These are phyloP conservation scores for Beaufortia kweichowensis DNA, from an alignment of 2,113 vertebrate genomes.

Conservation along the genomic window DNA sequence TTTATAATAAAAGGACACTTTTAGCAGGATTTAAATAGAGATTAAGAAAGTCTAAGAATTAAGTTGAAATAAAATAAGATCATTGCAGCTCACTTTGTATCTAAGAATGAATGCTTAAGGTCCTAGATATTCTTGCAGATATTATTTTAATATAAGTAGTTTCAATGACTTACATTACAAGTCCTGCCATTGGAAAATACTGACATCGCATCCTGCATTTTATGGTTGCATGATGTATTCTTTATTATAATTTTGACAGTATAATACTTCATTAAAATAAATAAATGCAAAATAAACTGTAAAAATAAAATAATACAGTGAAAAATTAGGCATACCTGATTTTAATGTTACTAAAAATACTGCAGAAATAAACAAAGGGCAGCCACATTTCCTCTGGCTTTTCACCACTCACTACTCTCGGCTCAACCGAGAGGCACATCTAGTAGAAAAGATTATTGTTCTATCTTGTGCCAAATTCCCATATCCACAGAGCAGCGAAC, in stretches of 20 bases:
- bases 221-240: too few relatives aligned
- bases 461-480: constrained; percentile 45
- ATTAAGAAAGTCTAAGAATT: not conserved
- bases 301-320: too few relatives aligned
- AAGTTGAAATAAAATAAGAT: not conserved
- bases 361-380: not conserved
- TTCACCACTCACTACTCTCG: not conserved
- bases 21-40: not conserved
- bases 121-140: too few relatives aligned
- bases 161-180: too few relatives aligned
- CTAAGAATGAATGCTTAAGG: not conserved
- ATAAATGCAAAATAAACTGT: too few relatives aligned
- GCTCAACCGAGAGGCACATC: constrained; percentile 9
- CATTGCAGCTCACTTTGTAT: not conserved
- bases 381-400: not conserved
- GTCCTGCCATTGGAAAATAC: too few relatives aligned
- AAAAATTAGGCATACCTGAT: too few relatives aligned
- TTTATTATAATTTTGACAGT: too few relatives aligned
- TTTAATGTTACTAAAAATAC: too few relatives aligned
- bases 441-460: constrained; percentile 34
- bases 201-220: too few relatives aligned
- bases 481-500: constrained; percentile 36
- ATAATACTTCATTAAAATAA: too few relatives aligned
- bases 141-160: too few relatives aligned
- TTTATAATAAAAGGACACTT: constrained; percentile 4